A percentile compares a stretch with the other conserved stretches of the same genome.
These are phyloP conservation scores for Enchytraeus crypticus DNA, from an alignment of 2,888 invertebrate species.

Conservation along the genomic window DNA sequence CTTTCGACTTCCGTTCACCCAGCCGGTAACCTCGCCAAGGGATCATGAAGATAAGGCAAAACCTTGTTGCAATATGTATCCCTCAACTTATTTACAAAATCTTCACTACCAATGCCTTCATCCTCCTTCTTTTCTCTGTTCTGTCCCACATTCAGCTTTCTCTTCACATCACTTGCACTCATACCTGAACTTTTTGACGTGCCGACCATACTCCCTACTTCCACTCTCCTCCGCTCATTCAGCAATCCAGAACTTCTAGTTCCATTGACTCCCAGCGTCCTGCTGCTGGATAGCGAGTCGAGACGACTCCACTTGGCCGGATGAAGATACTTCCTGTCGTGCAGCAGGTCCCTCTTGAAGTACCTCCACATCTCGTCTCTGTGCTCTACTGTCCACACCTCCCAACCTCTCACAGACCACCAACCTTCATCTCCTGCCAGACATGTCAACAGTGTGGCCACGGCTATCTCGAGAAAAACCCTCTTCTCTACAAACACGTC, in stretches of 20 bases:
- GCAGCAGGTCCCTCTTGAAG: conserved; percentile 16
- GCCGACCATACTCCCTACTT: neutral
- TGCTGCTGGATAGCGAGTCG: neutral
- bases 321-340: conserved; percentile 19
- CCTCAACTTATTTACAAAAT: no score
- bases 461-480: conserved; percentile 27
- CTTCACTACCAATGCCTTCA: no score
- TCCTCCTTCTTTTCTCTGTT: no score
- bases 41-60: conserved; percentile 19
- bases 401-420: conserved; percentile 10
- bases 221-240: neutral
- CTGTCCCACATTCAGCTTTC: neutral
- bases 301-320: conserved; percentile 25
- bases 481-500: conserved; percentile 17
- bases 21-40: conserved; percentile 11
- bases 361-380: conserved; percentile 21
- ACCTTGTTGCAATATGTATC: conserved; percentile 18
- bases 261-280: neutral
- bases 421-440: conserved; percentile 4
- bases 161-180: neutral
- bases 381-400: conserved; percentile 11
- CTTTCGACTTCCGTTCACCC: no score
- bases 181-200: neutral
- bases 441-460: conserved; percentile 22
- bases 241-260: neutral